Base-by-base conservation (phyloP, 2,113 vertebrate genomes). In the Albula goreensis region DNA sequence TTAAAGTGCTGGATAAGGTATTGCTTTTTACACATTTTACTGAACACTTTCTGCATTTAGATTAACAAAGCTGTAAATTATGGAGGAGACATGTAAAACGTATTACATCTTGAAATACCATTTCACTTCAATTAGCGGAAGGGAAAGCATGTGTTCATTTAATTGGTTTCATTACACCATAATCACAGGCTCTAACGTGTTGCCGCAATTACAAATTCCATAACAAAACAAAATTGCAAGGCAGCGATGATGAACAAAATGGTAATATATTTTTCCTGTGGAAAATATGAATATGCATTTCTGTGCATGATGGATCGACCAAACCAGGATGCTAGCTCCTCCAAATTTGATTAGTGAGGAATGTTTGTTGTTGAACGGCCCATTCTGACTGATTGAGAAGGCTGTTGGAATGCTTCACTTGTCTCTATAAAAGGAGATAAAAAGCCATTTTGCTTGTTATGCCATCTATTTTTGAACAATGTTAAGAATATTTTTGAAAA, bases 101-200 rank as follows among this genome's bases (percentile, higher is more conserved):
- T n/a, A n/a, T 17, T 22, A 25, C 12, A 60, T 8, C 57, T 60
- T 60, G 53, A n/a, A 25, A 70, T 70, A 70, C 19, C 17, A 70
- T n/a, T 70, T n/a, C 63, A 22, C 22, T n/a, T 70, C n/a, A 70
- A 70, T 70, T 70, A 70, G 63, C 19, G 5, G 17, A 17, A n/a
- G 63, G 63, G 63, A 70, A 70, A 70, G 63, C 63, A 70, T 70
- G 63, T 70, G 63, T 70, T 70, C 22, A 22, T 70, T 70, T 70
- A 13, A 22, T 70, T n/a, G 22, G 17, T 70, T n/a, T 70, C 3
- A 70, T 70, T 70, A 70, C 22, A 17, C 63, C 63, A 70, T 70
- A 70, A 70, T n/a, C 22, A n/a, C 63, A 70, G 63, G 7, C 63
- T n/a, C 63, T 70, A 70, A 70, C 17, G 22, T 3, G 13, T 22